Evolutionary conservation across 2,797 vertebrate species (phyloP), one percentile per base, ranked within the genome.

Genomic region (Molothrus aeneus): DNA sequence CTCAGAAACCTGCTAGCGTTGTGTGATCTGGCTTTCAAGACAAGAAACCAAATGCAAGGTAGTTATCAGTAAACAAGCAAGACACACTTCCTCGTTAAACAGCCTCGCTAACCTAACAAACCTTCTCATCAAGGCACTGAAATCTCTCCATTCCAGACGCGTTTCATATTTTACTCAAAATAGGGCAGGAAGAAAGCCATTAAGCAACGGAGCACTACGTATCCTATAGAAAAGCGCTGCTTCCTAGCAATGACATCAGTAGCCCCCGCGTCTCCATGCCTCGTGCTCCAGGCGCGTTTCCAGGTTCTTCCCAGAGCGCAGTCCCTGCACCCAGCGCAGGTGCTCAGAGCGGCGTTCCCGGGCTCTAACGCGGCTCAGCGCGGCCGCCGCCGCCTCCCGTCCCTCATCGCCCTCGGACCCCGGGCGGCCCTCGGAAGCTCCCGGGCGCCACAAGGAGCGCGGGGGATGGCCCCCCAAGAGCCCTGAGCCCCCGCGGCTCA

Each of bases 301-400:
- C 72, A n/a, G 60, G n/a, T 6, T 65, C 29, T 11, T 10, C 50
- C 78, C 43, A 14, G 43, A 43, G 50, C 50, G 32, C 45, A 26
- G 66, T 16, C 32, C 50, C n/a, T 0, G 2, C 3, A 7, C 1
- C 21, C 74, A 3, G 3, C 0, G 47, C 68, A 34, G 74, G 10
- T 15, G 42, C 63, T 5, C 50, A 1, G n/a, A 2, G 0, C 15
- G 26, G 61, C 24, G 34, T 2, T 36, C 7, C 31, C 26, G 26
- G 32, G 17, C n/a, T 16, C 60, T 1, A 5, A 2, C 18, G 17
- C 42, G 21, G 25, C 1, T 11, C 45, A 25, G 56, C n/a, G 9
- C 51, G 5, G 19, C 57, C 3, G 51, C 56, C 40, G 8, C 56
- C 40, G 24, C 72, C 47, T 11, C 22, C 47, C 51, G 29, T 4